Evolutionary conservation across 2,797 vertebrate genomes (phyloP).

Genomic region (Delichon dasypus): DNA sequence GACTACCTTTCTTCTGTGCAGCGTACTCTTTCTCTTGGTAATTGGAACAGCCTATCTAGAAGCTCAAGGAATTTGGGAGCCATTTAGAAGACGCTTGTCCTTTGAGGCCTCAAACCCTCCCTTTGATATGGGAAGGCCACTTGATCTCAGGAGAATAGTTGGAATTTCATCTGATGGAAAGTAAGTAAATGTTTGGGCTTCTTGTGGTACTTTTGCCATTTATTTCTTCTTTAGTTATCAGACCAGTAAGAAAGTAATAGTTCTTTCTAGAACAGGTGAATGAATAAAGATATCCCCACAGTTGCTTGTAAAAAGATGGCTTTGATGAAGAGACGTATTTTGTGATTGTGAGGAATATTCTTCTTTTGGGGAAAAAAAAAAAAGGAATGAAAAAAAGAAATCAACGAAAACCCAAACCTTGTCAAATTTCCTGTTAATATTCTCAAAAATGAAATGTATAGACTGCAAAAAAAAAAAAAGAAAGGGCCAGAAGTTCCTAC

Average conservation of each 20-base stretch:
- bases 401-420: not conserved
- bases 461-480: not conserved
- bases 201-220: not conserved
- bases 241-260: not conserved
- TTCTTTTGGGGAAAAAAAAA: not conserved
- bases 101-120: conserved; percentile 89
- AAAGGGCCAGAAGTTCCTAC: not conserved
- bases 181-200: conserved; percentile 75
- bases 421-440: not conserved
- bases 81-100: conserved; percentile 91
- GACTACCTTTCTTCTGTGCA: conserved; percentile 59
- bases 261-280: not conserved
- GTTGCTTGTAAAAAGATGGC: not conserved
- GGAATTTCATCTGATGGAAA: conserved; percentile 92
- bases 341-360: not conserved
- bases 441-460: not conserved
- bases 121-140: conserved; percentile 92
- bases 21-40: conserved; percentile 95
- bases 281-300: not conserved
- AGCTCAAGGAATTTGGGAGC: conserved; percentile 98
- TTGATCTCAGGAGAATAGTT: conserved; percentile 98
- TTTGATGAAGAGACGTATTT: not conserved
- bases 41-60: conserved; percentile 95
- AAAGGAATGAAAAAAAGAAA: not conserved
- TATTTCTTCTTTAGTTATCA: not conserved